Conservation (phyloP, 2,113 vertebrate genomes). For the Ceyx melanurus region DNA sequence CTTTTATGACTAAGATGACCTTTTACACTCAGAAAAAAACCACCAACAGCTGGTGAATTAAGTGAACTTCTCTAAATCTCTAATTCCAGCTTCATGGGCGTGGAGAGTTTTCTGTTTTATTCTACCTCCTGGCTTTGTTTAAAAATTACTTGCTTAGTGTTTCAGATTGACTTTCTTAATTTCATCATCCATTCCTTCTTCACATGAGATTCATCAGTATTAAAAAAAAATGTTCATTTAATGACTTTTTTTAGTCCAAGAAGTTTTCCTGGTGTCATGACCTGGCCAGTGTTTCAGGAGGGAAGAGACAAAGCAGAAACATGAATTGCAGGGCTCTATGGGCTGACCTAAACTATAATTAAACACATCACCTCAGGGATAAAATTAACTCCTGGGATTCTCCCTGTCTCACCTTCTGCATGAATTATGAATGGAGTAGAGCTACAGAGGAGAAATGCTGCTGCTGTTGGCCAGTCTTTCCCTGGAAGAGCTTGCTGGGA, state of each 20-base stretch:
- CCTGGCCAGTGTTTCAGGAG: neutral
- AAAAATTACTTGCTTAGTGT: neutral
- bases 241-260: neutral
- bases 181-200: neutral
- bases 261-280: neutral
- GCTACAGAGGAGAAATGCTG: neutral
- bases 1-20: constrained; percentile 12
- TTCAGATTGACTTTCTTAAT: neutral
- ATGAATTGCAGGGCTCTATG: neutral
- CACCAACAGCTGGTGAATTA: neutral
- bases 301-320: neutral
- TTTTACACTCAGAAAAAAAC: neutral
- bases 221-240: neutral
- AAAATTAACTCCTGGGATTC: neutral
- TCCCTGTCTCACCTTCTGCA: neutral
- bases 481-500: neutral
- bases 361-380: neutral
- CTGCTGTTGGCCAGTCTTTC: neutral
- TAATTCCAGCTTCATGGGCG: neutral
- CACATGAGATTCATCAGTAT: neutral
- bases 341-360: neutral
- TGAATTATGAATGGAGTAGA: neutral
- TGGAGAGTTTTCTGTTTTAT: neutral
- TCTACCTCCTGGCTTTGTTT: neutral
- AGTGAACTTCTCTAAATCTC: neutral